Evolutionary conservation across 2,888 invertebrate species (phyloP).

Genomic region (Philereme transversata): DNA sequence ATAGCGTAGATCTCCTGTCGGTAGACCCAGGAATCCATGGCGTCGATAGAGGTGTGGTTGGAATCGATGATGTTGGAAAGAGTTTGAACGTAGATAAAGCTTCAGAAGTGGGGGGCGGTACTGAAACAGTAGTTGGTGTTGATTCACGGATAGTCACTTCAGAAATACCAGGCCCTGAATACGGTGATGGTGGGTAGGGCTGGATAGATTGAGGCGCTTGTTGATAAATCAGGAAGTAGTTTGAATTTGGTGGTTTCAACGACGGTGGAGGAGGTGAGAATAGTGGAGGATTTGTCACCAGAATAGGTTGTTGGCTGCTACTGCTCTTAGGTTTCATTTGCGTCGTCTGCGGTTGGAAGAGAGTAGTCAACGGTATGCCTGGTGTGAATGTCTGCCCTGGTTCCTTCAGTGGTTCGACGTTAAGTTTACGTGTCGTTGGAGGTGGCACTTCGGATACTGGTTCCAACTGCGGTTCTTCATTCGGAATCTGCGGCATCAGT

Average conservation of each 20-base stretch:
- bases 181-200: conserved; percentile 27
- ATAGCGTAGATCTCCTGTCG: conserved; percentile 11
- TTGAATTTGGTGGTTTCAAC: conserved; percentile 20
- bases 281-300: conserved; percentile 8
- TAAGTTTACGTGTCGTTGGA: conserved; percentile 6
- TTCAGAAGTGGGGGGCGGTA: conserved; percentile 15
- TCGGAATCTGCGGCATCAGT: conserved; percentile 1
- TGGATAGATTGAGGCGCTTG: conserved; percentile 50
- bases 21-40: conserved; percentile 10
- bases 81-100: conserved; percentile 12
- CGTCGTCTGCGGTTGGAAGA: conserved; percentile 16
- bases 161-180: conserved; percentile 27
- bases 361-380: conserved; percentile 8
- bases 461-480: conserved; percentile 10
- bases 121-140: conserved; percentile 24
- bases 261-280: not conserved
- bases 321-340: conserved; percentile 4
- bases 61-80: conserved; percentile 11
- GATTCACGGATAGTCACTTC: conserved; percentile 25
- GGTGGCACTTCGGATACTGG: conserved; percentile 17
- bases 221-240: conserved; percentile 55
- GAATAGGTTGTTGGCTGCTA: conserved; percentile 4
- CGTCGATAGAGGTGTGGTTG: conserved; percentile 18
- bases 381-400: conserved; percentile 13
- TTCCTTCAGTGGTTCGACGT: conserved; percentile 9